phyloP scores from a whole-genome alignment of 2,113 vertebrate species.

The Corythornis vintsioides region DNA sequence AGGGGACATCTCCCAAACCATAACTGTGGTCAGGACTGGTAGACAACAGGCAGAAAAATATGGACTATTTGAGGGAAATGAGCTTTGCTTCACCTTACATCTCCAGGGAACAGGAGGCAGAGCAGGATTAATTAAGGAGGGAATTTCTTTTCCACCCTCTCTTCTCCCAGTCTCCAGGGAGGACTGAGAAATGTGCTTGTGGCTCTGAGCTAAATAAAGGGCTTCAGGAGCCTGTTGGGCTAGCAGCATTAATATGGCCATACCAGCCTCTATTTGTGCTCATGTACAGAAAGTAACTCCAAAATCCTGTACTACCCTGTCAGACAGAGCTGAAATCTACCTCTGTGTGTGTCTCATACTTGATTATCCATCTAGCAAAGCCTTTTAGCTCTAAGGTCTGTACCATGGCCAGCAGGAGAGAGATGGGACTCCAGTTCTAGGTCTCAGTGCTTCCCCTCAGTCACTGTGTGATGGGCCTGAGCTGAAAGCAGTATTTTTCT shows the following conservation, averaged over 20 bases:
- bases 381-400: neutral
- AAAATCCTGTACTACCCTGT: accelerated
- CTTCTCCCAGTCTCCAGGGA: neutral
- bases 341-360: neutral
- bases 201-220: neutral
- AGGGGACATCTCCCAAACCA: neutral
- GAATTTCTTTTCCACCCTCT: neutral
- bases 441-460: neutral
- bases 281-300: neutral
- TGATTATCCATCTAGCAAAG: neutral
- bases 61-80: neutral
- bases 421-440: neutral
- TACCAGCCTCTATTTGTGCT: neutral
- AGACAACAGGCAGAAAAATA: accelerated
- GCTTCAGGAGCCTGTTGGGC: neutral
- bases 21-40: accelerated
- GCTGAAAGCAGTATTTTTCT: neutral
- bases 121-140: neutral
- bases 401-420: neutral
- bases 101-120: neutral
- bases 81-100: neutral
- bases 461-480: neutral
- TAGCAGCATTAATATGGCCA: neutral
- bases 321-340: neutral
- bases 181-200: neutral